These are phyloP conservation scores for Myopa testacea DNA, from an alignment of 2,888 invertebrate species.

Conservation along the genomic window DNA sequence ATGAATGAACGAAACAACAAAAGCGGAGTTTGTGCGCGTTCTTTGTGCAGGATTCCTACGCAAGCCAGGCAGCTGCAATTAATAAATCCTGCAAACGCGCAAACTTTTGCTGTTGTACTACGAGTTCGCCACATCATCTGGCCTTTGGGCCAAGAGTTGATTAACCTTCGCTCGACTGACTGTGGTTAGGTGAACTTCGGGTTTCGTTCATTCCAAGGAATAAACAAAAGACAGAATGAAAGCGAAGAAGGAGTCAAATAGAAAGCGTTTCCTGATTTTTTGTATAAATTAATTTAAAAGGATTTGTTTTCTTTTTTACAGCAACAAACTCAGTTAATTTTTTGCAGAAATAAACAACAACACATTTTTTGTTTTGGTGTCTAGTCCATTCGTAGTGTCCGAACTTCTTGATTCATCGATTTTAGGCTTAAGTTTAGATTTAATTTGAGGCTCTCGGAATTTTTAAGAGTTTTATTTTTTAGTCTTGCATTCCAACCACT, in stretches of 20 bases:
- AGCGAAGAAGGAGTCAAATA: too few relatives aligned
- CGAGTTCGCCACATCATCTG: constrained; percentile 16
- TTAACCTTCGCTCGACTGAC: constrained; percentile 21
- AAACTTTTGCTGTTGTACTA: not conserved
- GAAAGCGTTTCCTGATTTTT: not conserved
- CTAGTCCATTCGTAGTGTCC: too few relatives aligned
- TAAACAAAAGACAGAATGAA: constrained; percentile 13
- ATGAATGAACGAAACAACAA: constrained; percentile 26
- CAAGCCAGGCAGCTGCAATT: constrained; percentile 34
- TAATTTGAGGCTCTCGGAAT: too few relatives aligned
- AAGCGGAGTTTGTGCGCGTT: constrained; percentile 41
- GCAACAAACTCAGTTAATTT: not conserved
- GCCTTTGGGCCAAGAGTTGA: constrained; percentile 34
- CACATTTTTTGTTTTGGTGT: too few relatives aligned
- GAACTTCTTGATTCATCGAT: too few relatives aligned
- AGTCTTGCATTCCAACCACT: too few relatives aligned
- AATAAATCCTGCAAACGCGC: constrained; percentile 19
- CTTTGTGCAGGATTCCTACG: constrained; percentile 33
- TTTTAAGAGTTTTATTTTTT: too few relatives aligned
- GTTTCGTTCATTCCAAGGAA: constrained; percentile 33
- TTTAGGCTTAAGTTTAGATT: too few relatives aligned
- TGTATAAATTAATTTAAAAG: not conserved
- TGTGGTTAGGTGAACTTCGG: constrained; percentile 22
- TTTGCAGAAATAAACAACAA: too few relatives aligned
- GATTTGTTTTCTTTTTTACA: not conserved